phyloP scores from a whole-genome alignment of 1,140 invertebrate genomes.

The Armadillidium nasatum region DNA sequence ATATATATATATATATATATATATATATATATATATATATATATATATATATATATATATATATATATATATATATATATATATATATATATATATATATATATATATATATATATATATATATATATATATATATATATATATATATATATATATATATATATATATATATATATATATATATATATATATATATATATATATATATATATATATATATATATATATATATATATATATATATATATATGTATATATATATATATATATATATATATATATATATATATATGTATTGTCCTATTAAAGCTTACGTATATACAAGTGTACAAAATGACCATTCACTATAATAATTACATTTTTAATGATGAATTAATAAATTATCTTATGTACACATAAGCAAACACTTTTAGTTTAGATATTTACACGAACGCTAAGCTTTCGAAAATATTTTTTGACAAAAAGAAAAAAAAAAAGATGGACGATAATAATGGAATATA shows the following conservation, averaged over 20 bases:
- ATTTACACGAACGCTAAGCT: too few relatives aligned
- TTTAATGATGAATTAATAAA: too few relatives aligned
- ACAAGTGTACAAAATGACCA: background rate
- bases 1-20: background rate
- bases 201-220: conserved; percentile 8
- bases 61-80: background rate
- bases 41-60: background rate
- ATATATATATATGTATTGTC: background rate
- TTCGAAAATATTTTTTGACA: too few relatives aligned
- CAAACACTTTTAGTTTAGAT: too few relatives aligned
- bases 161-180: background rate
- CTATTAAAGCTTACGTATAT: background rate
- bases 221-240: conserved; percentile 11
- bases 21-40: background rate
- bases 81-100: background rate
- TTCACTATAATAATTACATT: too few relatives aligned
- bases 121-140: too few relatives aligned
- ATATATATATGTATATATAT: background rate
- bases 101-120: too few relatives aligned
- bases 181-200: background rate
- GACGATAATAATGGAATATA: too few relatives aligned
- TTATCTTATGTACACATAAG: too few relatives aligned
- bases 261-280: background rate
- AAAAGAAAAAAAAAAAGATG: too few relatives aligned
- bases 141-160: too few relatives aligned